Conservation (phyloP, 2,888 invertebrate species). For the Aleiodes leptofemur region DNA sequence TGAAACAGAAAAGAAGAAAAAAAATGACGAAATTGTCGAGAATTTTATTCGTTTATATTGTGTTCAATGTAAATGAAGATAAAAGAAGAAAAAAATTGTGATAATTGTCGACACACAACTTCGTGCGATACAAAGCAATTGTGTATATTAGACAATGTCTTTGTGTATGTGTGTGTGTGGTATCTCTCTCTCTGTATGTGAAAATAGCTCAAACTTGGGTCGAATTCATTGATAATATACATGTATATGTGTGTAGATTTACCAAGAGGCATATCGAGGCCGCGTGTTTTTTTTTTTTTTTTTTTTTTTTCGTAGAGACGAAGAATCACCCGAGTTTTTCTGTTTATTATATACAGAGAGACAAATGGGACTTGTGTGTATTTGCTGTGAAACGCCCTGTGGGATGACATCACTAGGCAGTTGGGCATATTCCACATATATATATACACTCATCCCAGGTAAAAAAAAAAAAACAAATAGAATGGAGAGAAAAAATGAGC, state of each 20-base stretch:
- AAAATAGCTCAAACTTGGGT: background rate
- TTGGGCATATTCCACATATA: slow-evolving; percentile 43
- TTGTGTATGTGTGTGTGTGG: background rate
- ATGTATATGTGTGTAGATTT: background rate
- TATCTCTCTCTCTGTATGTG: background rate
- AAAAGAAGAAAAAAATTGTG: slow-evolving; percentile 15
- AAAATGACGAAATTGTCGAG: slow-evolving; percentile 15
- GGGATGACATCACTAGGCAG: slow-evolving; percentile 66
- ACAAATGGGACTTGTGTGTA: background rate
- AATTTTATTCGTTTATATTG: background rate
- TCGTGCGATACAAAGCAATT: slow-evolving; percentile 31
- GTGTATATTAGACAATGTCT: background rate
- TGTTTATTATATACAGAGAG: background rate
- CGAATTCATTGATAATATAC: slow-evolving; percentile 29
- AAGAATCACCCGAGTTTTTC: slow-evolving; percentile 6
- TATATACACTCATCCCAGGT: slow-evolving; percentile 35
- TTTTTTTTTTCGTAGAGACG: background rate
- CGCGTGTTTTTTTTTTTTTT: too few relatives aligned
- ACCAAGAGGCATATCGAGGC: slow-evolving; percentile 17
- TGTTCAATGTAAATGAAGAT: background rate
- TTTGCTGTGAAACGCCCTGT: slow-evolving; percentile 47
- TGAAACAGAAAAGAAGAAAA: background rate
- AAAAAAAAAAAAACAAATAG: slow-evolving; percentile 55
- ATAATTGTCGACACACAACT: slow-evolving; percentile 30
- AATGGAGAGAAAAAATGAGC: slow-evolving; percentile 24